These are phyloP conservation scores for Heliconius hermathena DNA, from an alignment of 1,140 invertebrate genomes.

Conservation along the genomic window DNA sequence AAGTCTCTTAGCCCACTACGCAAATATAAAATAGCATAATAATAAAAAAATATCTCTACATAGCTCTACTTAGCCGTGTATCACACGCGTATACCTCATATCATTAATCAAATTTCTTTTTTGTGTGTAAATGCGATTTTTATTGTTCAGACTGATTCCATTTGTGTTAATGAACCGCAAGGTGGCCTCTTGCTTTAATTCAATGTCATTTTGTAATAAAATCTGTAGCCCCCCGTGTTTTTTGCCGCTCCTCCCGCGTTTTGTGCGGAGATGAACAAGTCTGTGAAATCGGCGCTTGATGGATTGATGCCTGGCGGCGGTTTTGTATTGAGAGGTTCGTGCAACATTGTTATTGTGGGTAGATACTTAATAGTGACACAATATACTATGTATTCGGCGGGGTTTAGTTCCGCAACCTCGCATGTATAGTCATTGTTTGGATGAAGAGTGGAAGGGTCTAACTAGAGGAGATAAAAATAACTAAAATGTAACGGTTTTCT, in stretches of 20 bases:
- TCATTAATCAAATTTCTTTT: slow-evolving; percentile 77
- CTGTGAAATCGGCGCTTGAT: slow-evolving; percentile 18
- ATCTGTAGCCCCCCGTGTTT: slow-evolving; percentile 15
- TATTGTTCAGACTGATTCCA: slow-evolving; percentile 72
- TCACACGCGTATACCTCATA: slow-evolving; percentile 47
- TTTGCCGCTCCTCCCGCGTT: slow-evolving; percentile 3
- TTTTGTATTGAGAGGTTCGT: slow-evolving; percentile 12
- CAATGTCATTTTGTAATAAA: slow-evolving; percentile 72
- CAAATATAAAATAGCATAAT: neutral
- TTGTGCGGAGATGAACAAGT: slow-evolving; percentile 13
- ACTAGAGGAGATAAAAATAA: too few species aligned
- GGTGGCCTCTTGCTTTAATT: slow-evolving; percentile 72
- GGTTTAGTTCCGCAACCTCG: neutral
- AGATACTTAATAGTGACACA: slow-evolving; percentile 3
- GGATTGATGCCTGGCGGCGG: slow-evolving; percentile 2
- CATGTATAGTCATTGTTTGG: too few species aligned
- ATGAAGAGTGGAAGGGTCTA: too few species aligned
- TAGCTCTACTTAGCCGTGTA: slow-evolving; percentile 31
- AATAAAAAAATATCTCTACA: neutral
- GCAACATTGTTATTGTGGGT: slow-evolving; percentile 1
- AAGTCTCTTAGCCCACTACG: too few species aligned
- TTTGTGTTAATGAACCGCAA: slow-evolving; percentile 76
- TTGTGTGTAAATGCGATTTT: slow-evolving; percentile 78
- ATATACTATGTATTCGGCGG: neutral
- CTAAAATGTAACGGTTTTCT: too few species aligned